A percentile compares a stretch with the other conserved stretches of the same genome.
Conservation (phyloP, 2,797 vertebrate species). For the Manis pentadactyla region DNA sequence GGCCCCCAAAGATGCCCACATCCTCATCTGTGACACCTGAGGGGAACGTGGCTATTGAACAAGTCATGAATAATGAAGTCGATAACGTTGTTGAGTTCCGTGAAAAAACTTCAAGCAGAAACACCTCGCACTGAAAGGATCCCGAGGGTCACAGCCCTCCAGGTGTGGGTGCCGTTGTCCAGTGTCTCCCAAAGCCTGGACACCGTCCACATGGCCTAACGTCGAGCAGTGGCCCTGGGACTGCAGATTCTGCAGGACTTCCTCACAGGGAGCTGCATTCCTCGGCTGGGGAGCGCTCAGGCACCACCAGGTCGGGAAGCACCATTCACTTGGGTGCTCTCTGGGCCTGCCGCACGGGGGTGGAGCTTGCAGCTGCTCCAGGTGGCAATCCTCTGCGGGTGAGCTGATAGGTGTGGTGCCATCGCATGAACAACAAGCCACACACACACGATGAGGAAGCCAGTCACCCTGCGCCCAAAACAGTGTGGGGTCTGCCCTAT, state of each 20-base stretch:
- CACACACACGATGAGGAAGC: background rate
- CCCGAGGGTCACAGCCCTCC: background rate
- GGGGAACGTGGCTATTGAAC: background rate
- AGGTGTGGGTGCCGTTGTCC: too few species aligned
- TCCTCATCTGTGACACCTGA: background rate
- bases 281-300: background rate
- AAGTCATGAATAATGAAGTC: background rate
- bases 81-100: background rate
- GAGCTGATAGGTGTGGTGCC: background rate
- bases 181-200: background rate
- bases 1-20: background rate
- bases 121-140: background rate
- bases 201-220: background rate
- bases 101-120: background rate
- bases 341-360: fast-evolving
- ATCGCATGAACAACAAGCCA: background rate
- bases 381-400: fast-evolving
- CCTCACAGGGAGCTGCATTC: background rate
- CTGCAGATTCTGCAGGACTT: background rate
- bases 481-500: background rate
- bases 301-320: background rate
- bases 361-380: background rate
- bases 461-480: background rate
- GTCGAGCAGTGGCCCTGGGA: background rate
- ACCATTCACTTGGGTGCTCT: background rate